phyloP scores from a whole-genome alignment of 2,113 vertebrate species.

The Microcebus ravelobensis region DNA sequence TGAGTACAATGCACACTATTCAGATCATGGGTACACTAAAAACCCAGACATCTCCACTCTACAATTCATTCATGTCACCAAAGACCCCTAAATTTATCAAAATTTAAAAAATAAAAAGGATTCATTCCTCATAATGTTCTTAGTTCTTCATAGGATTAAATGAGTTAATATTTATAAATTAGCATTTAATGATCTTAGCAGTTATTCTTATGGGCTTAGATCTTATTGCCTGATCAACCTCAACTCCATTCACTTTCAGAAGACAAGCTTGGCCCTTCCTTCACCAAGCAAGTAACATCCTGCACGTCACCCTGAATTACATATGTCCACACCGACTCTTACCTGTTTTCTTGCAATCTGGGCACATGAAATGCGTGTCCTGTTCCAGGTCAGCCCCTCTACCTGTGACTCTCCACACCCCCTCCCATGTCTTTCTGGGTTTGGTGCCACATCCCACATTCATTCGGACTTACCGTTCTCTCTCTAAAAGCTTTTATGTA shows the following conservation, averaged over 20 bases:
- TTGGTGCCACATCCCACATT: not conserved
- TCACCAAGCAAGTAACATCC: not conserved
- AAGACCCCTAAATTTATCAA: too few relatives aligned
- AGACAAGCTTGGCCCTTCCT: not conserved
- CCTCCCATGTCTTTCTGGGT: not conserved
- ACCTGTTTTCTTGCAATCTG: not conserved
- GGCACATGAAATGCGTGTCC: not conserved
- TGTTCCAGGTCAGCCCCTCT: not conserved
- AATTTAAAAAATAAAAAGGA: not conserved
- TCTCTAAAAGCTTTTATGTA: not conserved
- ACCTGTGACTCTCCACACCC: too few relatives aligned
- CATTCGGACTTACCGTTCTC: not conserved
- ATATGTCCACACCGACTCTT: fast-evolving
- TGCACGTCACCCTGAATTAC: not conserved
- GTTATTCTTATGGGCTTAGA: not conserved
- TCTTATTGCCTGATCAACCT: not conserved
- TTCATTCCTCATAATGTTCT: not conserved
- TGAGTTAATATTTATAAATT: not conserved
- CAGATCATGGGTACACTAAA: too few relatives aligned
- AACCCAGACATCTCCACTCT: too few relatives aligned
- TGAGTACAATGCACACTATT: too few relatives aligned
- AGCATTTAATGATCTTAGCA: not conserved
- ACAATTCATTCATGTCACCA: too few relatives aligned
- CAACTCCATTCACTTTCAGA: not conserved
- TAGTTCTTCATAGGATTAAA: not conserved